Conservation (phyloP, 2,888 invertebrate genomes). For the Physocephala rufipes region DNA sequence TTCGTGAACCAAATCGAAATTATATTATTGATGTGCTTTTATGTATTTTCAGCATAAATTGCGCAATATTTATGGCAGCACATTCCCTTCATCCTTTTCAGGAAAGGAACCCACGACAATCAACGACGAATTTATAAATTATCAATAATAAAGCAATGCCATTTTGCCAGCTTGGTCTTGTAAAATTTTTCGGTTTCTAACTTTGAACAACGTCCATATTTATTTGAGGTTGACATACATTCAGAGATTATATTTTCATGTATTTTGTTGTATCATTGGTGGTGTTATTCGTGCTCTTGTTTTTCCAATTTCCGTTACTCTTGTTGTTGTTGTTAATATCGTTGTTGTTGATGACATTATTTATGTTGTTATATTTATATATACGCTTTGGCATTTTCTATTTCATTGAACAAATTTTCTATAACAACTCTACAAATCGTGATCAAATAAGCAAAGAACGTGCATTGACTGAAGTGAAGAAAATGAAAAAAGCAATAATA, state of each 20-base stretch:
- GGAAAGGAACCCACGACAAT: too few species aligned
- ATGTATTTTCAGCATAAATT: too few species aligned
- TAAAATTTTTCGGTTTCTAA: conserved; percentile 10
- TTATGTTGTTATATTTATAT: conserved; percentile 9
- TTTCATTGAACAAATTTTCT: conserved; percentile 48
- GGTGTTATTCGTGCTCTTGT: not conserved
- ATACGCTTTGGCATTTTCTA: conserved; percentile 33
- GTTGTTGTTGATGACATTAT: conserved; percentile 23
- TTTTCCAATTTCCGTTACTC: not conserved
- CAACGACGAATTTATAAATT: not conserved
- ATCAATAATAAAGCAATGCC: not conserved
- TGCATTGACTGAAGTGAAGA: conserved; percentile 35
- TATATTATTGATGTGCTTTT: too few species aligned
- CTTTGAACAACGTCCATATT: conserved; percentile 14
- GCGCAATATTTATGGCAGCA: too few species aligned
- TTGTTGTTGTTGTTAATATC: conserved; percentile 10
- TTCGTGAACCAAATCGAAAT: too few species aligned
- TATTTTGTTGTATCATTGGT: conserved; percentile 22
- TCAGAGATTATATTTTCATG: too few species aligned
- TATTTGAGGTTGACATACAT: conserved; percentile 28
- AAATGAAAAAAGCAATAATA: not conserved
- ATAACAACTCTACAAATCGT: conserved; percentile 48
- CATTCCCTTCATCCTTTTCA: too few species aligned
- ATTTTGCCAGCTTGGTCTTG: not conserved
- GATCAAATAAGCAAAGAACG: conserved; percentile 46